A percentile compares a stretch with the other conserved stretches of the same genome.
Conservation (phyloP, 2,888 invertebrate species). For the Mesorhabditis spiculigera region DNA sequence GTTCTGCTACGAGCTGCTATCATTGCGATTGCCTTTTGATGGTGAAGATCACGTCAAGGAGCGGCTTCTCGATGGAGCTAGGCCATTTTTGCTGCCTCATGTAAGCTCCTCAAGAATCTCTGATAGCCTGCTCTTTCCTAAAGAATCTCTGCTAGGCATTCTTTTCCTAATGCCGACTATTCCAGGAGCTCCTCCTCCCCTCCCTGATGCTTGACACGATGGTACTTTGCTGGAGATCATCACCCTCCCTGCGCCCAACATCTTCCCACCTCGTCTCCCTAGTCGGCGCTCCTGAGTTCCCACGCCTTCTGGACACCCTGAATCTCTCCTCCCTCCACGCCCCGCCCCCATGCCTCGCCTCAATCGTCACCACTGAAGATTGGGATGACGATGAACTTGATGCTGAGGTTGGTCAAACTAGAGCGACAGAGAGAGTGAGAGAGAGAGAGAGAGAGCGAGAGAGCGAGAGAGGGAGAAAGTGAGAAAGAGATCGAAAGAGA, state of each 20-base stretch:
- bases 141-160: too few relatives aligned
- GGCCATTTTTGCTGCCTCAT: constrained; percentile 81
- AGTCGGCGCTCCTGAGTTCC: constrained; percentile 72
- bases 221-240: constrained; percentile 90
- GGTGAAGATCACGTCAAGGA: constrained; percentile 95
- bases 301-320: constrained; percentile 73
- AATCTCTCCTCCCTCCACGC: constrained; percentile 31
- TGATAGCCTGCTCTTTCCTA: too few relatives aligned
- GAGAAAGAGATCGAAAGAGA: too few relatives aligned
- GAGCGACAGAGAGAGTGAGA: too few relatives aligned
- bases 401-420: constrained; percentile 9
- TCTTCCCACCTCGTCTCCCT: constrained; percentile 83
- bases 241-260: constrained; percentile 77
- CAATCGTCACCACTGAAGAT: background rate
- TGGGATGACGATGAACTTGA: constrained; percentile 10
- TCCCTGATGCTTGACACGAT: constrained; percentile 83
- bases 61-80: constrained; percentile 86
- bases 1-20: constrained; percentile 91
- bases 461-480: too few relatives aligned
- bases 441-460: too few relatives aligned
- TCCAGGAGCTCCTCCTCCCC: constrained; percentile 61
- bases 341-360: constrained; percentile 18
- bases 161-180: too few relatives aligned
- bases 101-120: constrained; percentile 63
- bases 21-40: constrained; percentile 88